phyloP scores from a whole-genome alignment of 2,113 vertebrate genomes.

The Tragelaphus strepsiceros region DNA sequence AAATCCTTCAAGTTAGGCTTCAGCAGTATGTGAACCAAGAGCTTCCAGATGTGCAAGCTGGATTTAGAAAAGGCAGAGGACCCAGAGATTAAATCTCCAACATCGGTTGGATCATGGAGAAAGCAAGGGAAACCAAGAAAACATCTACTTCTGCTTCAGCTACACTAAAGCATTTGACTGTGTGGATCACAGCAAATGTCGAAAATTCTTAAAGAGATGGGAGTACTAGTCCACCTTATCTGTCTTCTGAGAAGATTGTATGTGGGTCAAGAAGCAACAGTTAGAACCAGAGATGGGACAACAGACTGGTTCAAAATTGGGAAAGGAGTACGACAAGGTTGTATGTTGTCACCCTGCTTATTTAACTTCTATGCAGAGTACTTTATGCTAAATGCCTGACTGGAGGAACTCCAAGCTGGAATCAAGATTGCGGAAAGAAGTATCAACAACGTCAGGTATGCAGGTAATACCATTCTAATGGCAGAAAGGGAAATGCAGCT shows the following conservation, averaged over 20 bases:
- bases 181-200: background rate
- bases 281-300: background rate
- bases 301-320: background rate
- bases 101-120: background rate
- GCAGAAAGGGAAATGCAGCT: background rate
- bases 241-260: background rate
- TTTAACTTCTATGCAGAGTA: background rate
- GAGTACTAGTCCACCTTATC: background rate
- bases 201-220: background rate
- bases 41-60: background rate
- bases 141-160: background rate
- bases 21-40: background rate
- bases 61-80: background rate
- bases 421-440: background rate
- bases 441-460: background rate
- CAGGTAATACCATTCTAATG: background rate
- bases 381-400: background rate
- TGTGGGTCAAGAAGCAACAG: background rate
- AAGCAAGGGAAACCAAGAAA: background rate
- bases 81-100: background rate
- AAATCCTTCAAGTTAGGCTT: background rate
- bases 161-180: background rate
- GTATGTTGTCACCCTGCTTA: background rate
- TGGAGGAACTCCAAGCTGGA: background rate
- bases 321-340: background rate